Conservation (phyloP, 2,888 invertebrate genomes). For the Cerceris rybyensis region DNA sequence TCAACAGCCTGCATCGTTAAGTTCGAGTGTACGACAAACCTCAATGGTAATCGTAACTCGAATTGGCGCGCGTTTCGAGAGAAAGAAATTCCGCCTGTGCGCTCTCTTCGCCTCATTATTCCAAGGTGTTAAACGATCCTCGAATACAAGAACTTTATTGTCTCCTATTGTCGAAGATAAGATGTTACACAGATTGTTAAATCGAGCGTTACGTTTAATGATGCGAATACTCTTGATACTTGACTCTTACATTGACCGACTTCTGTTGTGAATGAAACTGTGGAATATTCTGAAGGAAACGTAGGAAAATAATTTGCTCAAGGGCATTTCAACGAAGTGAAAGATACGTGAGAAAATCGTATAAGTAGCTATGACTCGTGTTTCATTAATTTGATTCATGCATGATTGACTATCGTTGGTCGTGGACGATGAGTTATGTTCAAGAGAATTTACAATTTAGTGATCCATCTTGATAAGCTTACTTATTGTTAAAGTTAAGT, state of each 20-base stretch:
- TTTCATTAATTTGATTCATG: too few species aligned
- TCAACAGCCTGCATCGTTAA: conserved; percentile 54
- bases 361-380: too few species aligned
- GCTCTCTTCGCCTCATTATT: not conserved
- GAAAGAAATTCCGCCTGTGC: not conserved
- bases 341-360: not conserved
- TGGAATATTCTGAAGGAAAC: not conserved
- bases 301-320: not conserved
- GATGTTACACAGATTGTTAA: conserved; percentile 14
- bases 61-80: not conserved
- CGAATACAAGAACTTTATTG: not conserved
- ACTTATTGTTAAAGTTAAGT: too few species aligned
- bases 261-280: conserved; percentile 10
- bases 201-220: conserved; percentile 20
- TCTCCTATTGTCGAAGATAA: conserved; percentile 22
- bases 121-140: not conserved
- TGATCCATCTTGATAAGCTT: too few species aligned
- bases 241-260: conserved; percentile 46
- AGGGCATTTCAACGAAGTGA: not conserved
- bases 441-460: too few species aligned
- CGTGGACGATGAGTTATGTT: too few species aligned
- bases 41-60: not conserved
- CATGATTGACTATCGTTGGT: too few species aligned
- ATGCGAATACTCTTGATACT: conserved; percentile 19
- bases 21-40: conserved; percentile 15